Percentiles rank a stretch among this genome's conserved stretches.
These are phyloP conservation scores for Cheilinus undulatus DNA, from an alignment of 2,113 vertebrate genomes.

Conservation along the genomic window DNA sequence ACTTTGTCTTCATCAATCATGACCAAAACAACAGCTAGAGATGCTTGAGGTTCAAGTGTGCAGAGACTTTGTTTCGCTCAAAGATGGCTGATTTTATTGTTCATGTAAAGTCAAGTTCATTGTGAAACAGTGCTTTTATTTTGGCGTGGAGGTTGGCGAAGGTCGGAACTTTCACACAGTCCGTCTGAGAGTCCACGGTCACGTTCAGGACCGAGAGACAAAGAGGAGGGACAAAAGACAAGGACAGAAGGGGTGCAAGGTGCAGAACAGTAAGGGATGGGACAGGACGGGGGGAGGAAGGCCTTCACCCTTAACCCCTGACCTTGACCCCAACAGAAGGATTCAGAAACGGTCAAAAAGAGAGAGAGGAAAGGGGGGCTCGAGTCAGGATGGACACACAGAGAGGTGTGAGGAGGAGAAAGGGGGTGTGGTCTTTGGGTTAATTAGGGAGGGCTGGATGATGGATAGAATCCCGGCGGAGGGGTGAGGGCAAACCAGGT, in stretches of 20 bases:
- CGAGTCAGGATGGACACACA: constrained; percentile 25
- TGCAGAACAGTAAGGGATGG: constrained; percentile 26
- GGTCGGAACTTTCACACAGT: constrained; percentile 24
- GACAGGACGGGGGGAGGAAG: constrained; percentile 41
- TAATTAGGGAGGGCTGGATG: constrained; percentile 54
- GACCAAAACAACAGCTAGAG: neutral
- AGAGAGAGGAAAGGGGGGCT: constrained; percentile 23
- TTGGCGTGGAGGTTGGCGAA: neutral
- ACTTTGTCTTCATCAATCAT: neutral
- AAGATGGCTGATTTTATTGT: neutral
- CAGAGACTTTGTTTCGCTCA: neutral
- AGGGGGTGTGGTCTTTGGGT: constrained; percentile 43
- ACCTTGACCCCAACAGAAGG: constrained; percentile 67
- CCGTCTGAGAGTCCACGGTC: constrained; percentile 12
- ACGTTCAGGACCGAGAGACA: constrained; percentile 41
- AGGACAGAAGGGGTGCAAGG: constrained; percentile 41
- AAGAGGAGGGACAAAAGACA: constrained; percentile 34
- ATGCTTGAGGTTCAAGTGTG: neutral
- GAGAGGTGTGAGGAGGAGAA: constrained; percentile 27
- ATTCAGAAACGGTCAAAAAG: constrained; percentile 41
- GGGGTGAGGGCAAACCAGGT: constrained; percentile 43
- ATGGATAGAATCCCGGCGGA: constrained; percentile 68
- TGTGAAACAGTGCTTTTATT: neutral
- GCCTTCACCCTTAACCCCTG: constrained; percentile 58
- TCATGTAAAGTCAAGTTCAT: constrained; percentile 25